Evolutionary conservation across 2,797 vertebrate genomes (phyloP).

Genomic region (Takifugu rubripes): DNA sequence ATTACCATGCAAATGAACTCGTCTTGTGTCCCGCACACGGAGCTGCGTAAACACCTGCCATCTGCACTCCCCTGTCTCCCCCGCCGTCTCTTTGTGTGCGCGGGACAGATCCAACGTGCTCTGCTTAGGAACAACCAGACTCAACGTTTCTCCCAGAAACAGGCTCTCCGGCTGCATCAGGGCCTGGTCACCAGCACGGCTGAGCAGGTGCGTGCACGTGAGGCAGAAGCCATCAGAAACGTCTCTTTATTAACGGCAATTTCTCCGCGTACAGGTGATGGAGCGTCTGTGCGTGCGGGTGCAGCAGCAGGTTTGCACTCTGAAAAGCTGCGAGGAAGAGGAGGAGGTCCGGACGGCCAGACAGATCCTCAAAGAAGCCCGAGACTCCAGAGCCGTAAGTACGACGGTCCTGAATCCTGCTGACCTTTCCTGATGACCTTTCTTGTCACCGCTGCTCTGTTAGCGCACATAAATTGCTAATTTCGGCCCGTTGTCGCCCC

Average conservation of each 20-base stretch:
- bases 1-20: constrained; percentile 65
- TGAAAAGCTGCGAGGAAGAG: constrained; percentile 81
- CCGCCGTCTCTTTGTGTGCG: constrained; percentile 16
- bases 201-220: constrained; percentile 79
- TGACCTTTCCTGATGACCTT: too few relatives aligned
- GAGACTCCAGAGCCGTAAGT: constrained; percentile 87
- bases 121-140: constrained; percentile 91
- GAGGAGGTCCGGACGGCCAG: constrained; percentile 85
- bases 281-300: constrained; percentile 85
- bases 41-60: constrained; percentile 63
- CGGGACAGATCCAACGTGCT: constrained; percentile 84
- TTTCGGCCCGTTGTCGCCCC: not conserved
- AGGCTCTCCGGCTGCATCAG: constrained; percentile 87
- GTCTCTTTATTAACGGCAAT: not conserved
- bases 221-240: not conserved
- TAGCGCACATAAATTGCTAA: too few relatives aligned
- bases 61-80: constrained; percentile 21
- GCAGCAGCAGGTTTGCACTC: constrained; percentile 86
- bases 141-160: constrained; percentile 89
- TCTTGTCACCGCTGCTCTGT: too few relatives aligned
- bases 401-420: too few relatives aligned
- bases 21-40: constrained; percentile 42
- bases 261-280: constrained; percentile 79
- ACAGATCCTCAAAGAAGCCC: constrained; percentile 89
- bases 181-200: constrained; percentile 91